These are phyloP conservation scores for Myotis planiceps DNA, from an alignment of 2,797 vertebrate genomes.

Conservation along the genomic window DNA sequence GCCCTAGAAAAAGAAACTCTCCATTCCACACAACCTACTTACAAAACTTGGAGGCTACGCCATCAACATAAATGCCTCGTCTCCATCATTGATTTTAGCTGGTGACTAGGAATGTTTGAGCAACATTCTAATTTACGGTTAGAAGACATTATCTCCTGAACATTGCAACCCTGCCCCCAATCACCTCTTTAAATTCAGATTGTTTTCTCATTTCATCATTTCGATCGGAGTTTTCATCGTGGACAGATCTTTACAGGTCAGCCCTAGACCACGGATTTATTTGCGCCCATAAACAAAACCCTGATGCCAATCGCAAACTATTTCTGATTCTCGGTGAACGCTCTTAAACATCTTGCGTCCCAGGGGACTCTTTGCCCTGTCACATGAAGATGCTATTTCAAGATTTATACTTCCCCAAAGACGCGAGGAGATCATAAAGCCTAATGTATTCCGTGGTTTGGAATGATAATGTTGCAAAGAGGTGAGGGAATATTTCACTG, in stretches of 20 bases:
- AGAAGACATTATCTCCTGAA: constrained; percentile 66
- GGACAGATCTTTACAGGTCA: constrained; percentile 81
- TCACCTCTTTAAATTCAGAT: constrained; percentile 75
- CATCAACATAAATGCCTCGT: neutral
- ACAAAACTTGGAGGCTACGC: neutral
- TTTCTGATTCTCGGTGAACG: constrained; percentile 85
- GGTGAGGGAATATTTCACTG: constrained; percentile 81
- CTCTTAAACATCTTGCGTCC: constrained; percentile 85
- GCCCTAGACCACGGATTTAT: constrained; percentile 83
- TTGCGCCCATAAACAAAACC: constrained; percentile 83
- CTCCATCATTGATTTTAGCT: constrained; percentile 31
- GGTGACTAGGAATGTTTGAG: constrained; percentile 21
- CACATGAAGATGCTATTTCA: constrained; percentile 85
- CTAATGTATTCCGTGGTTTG: constrained; percentile 87
- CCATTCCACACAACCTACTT: neutral
- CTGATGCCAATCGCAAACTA: constrained; percentile 85
- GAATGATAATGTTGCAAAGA: constrained; percentile 86
- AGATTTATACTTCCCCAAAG: constrained; percentile 86
- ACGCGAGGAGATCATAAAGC: constrained; percentile 85
- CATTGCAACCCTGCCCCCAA: neutral
- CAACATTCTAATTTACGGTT: constrained; percentile 42
- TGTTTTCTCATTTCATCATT: constrained; percentile 66
- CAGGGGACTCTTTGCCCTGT: constrained; percentile 84
- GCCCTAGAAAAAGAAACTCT: neutral
- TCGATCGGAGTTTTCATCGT: constrained; percentile 68